A percentile compares a stretch with the other conserved stretches of the same genome.
These are phyloP conservation scores for Orchesellides sinensis DNA, from an alignment of 2,888 invertebrate genomes.

Conservation along the genomic window DNA sequence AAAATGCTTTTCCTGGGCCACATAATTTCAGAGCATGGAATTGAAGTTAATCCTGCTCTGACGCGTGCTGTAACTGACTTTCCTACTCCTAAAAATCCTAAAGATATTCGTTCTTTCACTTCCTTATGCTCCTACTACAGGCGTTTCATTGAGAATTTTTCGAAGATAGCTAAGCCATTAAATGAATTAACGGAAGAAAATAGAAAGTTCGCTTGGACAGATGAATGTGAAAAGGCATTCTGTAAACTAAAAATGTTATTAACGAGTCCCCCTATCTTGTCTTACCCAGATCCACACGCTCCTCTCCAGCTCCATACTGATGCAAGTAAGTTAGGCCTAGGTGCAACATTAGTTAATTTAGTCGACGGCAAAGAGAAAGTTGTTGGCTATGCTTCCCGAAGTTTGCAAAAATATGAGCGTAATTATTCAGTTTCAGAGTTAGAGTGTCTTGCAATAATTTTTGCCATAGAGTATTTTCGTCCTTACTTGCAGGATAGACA, in stretches of 20 bases:
- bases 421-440: slow-evolving; percentile 1
- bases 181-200: not conserved
- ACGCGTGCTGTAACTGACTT: not conserved
- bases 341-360: not conserved
- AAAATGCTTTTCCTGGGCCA: slow-evolving; percentile 18
- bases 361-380: not conserved
- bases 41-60: not conserved
- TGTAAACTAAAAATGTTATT: not conserved
- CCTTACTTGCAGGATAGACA: not conserved
- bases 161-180: not conserved
- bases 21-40: not conserved
- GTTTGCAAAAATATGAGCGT: not conserved
- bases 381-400: not conserved
- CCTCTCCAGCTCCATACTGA: not conserved
- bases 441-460: slow-evolving; percentile 8
- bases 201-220: not conserved
- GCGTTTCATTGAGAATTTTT: not conserved
- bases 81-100: not conserved
- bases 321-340: not conserved
- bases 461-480: not conserved
- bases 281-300: not conserved
- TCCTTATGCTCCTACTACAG: not conserved
- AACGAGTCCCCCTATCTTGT: not conserved
- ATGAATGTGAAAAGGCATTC: not conserved
- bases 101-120: not conserved